phyloP scores from a whole-genome alignment of 2,797 vertebrate species.

The Ibycter americanus region DNA sequence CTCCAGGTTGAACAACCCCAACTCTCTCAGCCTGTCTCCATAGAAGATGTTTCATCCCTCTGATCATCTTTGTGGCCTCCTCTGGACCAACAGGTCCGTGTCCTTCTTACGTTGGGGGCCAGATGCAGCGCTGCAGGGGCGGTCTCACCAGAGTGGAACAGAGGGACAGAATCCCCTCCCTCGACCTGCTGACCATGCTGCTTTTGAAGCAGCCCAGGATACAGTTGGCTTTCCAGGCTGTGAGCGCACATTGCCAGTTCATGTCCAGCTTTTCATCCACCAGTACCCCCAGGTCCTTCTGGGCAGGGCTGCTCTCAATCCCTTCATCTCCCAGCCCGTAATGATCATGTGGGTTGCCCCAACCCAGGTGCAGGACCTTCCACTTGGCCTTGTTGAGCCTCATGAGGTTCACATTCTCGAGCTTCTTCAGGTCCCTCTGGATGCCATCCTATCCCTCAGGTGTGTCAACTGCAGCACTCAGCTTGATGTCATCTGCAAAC shows the following conservation, averaged over 20 bases:
- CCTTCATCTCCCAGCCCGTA: background rate
- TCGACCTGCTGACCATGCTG: accelerated
- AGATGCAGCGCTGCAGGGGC: background rate
- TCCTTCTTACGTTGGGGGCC: background rate
- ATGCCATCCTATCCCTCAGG: background rate
- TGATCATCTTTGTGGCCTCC: background rate
- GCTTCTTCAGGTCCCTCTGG: background rate
- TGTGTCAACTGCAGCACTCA: background rate
- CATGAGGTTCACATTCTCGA: background rate
- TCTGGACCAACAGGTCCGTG: background rate
- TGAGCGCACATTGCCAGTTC: accelerated
- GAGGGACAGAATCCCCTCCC: background rate
- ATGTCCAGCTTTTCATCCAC: background rate
- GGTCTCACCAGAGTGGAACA: background rate
- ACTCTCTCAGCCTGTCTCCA: background rate
- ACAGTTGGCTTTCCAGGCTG: background rate
- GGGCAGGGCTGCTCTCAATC: background rate
- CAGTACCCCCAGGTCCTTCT: background rate
- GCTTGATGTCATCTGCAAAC: background rate
- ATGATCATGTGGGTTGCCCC: too few species aligned
- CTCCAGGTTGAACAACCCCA: background rate
- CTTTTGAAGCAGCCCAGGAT: background rate
- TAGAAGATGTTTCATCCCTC: background rate
- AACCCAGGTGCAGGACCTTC: background rate
- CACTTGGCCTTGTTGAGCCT: background rate